Percentiles rank a stretch among this genome's conserved stretches.
Evolutionary conservation across 2,888 invertebrate genomes (phyloP).

Genomic region (Rotaria magnacalcarata): DNA sequence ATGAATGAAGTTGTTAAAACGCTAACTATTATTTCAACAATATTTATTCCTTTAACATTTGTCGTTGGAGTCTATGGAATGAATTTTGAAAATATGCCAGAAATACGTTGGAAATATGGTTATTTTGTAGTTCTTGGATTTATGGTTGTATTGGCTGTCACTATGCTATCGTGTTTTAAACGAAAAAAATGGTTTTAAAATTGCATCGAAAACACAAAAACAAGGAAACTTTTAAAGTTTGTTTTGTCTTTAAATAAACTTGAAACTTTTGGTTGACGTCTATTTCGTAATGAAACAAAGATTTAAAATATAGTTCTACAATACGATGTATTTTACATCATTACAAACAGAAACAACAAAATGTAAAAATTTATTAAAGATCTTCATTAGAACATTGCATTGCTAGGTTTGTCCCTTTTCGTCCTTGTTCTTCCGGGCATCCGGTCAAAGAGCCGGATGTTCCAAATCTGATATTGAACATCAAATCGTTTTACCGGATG

Average conservation of each 20-base stretch:
- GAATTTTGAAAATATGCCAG: background rate
- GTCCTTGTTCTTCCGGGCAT: too few species aligned
- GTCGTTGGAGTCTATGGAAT: background rate
- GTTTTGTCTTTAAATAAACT: background rate
- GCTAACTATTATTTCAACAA: background rate
- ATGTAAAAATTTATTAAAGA: too few species aligned
- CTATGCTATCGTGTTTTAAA: background rate
- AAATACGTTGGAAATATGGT: background rate
- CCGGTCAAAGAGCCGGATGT: too few species aligned
- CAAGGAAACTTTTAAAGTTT: background rate
- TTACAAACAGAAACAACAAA: too few species aligned
- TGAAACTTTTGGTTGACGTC: background rate
- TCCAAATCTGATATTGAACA: too few species aligned
- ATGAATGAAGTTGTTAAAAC: slow-evolving; percentile 25
- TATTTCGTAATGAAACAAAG: too few species aligned
- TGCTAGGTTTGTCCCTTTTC: too few species aligned
- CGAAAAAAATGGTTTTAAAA: background rate
- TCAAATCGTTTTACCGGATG: too few species aligned
- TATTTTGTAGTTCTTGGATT: background rate
- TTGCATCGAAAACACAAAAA: background rate
- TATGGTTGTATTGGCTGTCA: background rate
- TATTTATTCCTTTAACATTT: background rate
- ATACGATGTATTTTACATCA: too few species aligned
- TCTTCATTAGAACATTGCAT: too few species aligned
- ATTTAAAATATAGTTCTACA: too few species aligned